Conservation (phyloP, 2,888 invertebrate genomes). For the Sarcophaga rosellei region DNA sequence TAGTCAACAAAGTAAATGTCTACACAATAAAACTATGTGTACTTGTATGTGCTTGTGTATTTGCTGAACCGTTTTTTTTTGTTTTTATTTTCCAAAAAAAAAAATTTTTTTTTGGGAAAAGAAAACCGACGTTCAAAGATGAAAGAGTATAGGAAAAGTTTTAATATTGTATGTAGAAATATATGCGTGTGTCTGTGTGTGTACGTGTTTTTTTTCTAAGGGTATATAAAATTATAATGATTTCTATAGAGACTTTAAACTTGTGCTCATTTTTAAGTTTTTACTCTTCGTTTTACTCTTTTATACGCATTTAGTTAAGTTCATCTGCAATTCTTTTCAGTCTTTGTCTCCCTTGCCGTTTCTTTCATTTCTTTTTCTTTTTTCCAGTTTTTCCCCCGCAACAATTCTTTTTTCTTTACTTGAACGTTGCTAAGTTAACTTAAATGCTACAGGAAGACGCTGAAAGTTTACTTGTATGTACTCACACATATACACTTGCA, state of each 20-base stretch:
- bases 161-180: neutral
- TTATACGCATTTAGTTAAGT: slow-evolving; percentile 48
- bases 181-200: neutral
- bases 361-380: neutral
- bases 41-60: neutral
- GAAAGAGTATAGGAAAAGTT: neutral
- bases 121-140: slow-evolving; percentile 2
- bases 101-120: slow-evolving; percentile 26
- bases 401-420: slow-evolving; percentile 32
- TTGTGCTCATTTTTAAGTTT: slow-evolving; percentile 57
- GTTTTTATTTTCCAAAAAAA: neutral
- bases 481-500: neutral
- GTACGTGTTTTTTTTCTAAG: neutral
- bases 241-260: slow-evolving; percentile 60
- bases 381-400: neutral
- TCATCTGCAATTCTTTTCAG: neutral
- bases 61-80: slow-evolving; percentile 12
- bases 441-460: slow-evolving; percentile 8
- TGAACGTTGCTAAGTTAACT: slow-evolving; percentile 54
- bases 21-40: neutral
- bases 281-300: slow-evolving; percentile 9
- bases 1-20: slow-evolving; percentile 25
- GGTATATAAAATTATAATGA: slow-evolving; percentile 56
- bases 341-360: slow-evolving; percentile 39
- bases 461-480: neutral